These are phyloP conservation scores for Sipha maydis DNA, from an alignment of 2,888 invertebrate genomes.

Conservation along the genomic window DNA sequence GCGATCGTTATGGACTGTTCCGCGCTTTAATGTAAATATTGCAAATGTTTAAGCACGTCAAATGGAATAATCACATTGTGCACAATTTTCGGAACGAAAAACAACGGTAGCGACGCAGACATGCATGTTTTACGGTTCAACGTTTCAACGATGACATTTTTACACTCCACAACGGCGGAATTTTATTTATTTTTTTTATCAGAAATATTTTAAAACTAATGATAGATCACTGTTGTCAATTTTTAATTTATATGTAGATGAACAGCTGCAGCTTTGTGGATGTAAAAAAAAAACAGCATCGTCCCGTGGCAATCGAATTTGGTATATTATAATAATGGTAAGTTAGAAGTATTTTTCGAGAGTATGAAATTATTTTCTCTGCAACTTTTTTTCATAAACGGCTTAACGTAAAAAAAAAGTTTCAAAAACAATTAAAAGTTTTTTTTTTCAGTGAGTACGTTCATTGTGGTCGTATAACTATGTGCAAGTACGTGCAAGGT, in stretches of 20 bases:
- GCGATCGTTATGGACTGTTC: neutral
- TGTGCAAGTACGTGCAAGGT: neutral
- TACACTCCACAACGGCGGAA: neutral
- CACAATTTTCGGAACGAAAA: neutral
- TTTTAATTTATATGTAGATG: neutral
- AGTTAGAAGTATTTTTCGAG: neutral
- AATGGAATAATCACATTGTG: neutral
- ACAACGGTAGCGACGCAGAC: neutral
- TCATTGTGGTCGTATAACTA: no score
- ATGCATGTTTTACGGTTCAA: neutral
- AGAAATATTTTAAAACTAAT: neutral
- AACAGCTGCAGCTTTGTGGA: neutral
- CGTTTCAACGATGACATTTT: neutral
- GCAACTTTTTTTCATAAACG: neutral
- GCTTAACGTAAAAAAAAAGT: neutral
- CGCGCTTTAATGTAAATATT: neutral
- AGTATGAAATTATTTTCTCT: neutral
- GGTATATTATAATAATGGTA: neutral
- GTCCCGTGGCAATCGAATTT: neutral
- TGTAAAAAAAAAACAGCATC: neutral
- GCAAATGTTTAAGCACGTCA: neutral
- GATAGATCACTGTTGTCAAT: neutral
- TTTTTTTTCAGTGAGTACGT: neutral
- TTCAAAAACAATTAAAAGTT: slow-evolving; percentile 27
- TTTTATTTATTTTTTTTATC: neutral